Conservation (phyloP, 1,140 invertebrate species). For the Sycophaga agraensis region DNA sequence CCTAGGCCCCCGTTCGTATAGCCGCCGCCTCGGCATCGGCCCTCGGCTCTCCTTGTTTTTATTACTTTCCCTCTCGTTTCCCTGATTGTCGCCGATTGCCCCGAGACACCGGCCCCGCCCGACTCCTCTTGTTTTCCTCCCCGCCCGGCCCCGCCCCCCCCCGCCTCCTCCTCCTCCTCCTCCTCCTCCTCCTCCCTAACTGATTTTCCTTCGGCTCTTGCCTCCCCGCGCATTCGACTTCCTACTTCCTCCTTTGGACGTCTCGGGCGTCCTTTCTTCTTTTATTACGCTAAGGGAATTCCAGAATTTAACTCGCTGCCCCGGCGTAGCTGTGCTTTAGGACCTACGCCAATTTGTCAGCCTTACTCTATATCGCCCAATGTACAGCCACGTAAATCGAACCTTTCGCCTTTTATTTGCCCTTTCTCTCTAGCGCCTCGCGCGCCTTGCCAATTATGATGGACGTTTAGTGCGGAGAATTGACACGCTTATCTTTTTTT, state of each 20-base stretch:
- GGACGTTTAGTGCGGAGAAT: no score
- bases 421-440: no score
- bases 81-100: conserved; percentile 19
- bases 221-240: not conserved
- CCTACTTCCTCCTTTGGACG: not conserved
- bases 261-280: not conserved
- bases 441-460: no score
- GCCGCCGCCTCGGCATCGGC: not conserved
- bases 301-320: not conserved
- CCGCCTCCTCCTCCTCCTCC: not conserved
- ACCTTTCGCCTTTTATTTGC: no score
- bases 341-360: no score
- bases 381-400: no score
- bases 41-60: conserved; percentile 3
- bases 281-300: not conserved
- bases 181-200: not conserved
- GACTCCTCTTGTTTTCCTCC: not conserved
- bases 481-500: no score
- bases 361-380: no score
- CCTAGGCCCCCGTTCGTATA: not conserved
- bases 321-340: no score
- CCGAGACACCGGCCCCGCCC: not conserved
- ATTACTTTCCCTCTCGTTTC: conserved; percentile 26
- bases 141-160: not conserved
- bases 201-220: not conserved